Evolutionary conservation across 2,888 invertebrate species (phyloP).

Genomic region (Brachylomia viminalis): DNA sequence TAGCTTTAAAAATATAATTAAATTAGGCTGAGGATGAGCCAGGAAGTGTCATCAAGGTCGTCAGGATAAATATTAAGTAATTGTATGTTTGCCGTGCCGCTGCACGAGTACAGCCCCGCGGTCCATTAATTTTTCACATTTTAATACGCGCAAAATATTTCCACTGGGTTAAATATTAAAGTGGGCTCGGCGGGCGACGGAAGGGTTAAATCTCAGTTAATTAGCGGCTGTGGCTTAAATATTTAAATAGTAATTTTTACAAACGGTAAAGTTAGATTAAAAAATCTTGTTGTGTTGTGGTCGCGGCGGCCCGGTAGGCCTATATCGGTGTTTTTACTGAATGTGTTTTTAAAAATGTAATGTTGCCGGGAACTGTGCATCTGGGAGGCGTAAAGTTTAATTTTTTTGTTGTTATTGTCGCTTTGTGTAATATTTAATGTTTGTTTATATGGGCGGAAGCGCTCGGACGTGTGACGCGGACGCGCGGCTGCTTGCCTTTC

Average conservation of each 20-base stretch:
- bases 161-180: slow-evolving; percentile 89
- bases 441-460: slow-evolving; percentile 84
- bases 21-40: slow-evolving; percentile 38
- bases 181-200: slow-evolving; percentile 88
- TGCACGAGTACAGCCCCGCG: slow-evolving; percentile 67
- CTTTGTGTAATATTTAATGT: slow-evolving; percentile 86
- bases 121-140: slow-evolving; percentile 89
- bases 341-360: slow-evolving; percentile 90
- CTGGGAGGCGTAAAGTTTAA: slow-evolving; percentile 87
- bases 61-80: slow-evolving; percentile 41
- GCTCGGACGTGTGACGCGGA: slow-evolving; percentile 66
- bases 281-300: slow-evolving; percentile 85
- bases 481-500: slow-evolving; percentile 52
- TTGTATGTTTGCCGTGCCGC: slow-evolving; percentile 30
- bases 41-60: slow-evolving; percentile 60
- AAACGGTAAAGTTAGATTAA: slow-evolving; percentile 91
- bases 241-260: slow-evolving; percentile 91
- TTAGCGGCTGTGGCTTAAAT: slow-evolving; percentile 88
- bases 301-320: slow-evolving; percentile 84
- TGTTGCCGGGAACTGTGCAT: slow-evolving; percentile 81
- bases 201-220: slow-evolving; percentile 91
- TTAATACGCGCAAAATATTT: slow-evolving; percentile 91
- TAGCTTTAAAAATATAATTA: slow-evolving; percentile 10
- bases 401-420: slow-evolving; percentile 85
- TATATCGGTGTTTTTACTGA: slow-evolving; percentile 81